Percentiles rank a stretch among this genome's conserved stretches.
These are phyloP conservation scores for Ptyas mucosa DNA, from an alignment of 2,113 vertebrate species.

Conservation along the genomic window DNA sequence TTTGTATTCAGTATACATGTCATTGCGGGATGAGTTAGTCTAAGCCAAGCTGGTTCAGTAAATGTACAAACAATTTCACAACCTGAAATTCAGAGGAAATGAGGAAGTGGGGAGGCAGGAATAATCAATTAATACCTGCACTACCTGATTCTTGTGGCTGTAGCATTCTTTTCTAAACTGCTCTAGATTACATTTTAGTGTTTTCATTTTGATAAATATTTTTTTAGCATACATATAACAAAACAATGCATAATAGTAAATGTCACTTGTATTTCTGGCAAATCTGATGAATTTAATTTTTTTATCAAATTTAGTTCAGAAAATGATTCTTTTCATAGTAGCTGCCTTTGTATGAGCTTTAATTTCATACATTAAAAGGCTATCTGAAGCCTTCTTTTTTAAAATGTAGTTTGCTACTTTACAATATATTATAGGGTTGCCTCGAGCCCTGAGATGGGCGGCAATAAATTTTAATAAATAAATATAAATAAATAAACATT, in stretches of 20 bases:
- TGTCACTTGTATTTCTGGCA: slow-evolving; percentile 37
- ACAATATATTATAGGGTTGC: neutral
- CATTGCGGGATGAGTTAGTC: slow-evolving; percentile 84
- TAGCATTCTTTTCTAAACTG: slow-evolving; percentile 43
- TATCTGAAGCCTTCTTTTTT: slow-evolving; percentile 12
- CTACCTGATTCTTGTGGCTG: slow-evolving; percentile 58
- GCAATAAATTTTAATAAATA: neutral
- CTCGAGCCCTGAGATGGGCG: neutral
- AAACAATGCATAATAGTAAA: slow-evolving; percentile 7
- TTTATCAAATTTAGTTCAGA: slow-evolving; percentile 28
- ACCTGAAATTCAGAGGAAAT: slow-evolving; percentile 53
- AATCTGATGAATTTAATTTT: slow-evolving; percentile 24
- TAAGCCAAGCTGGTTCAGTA: slow-evolving; percentile 70
- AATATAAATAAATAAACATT: neutral
- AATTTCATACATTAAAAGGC: slow-evolving; percentile 28
- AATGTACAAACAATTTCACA: slow-evolving; percentile 69
- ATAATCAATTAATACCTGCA: slow-evolving; percentile 63
- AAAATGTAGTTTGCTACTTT: slow-evolving; percentile 25
- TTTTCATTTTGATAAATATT: slow-evolving; percentile 32
- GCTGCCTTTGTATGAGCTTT: slow-evolving; percentile 27
- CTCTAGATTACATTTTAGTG: slow-evolving; percentile 38
- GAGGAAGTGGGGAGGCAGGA: neutral
- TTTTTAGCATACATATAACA: slow-evolving; percentile 31
- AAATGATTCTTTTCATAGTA: slow-evolving; percentile 37
- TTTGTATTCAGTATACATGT: slow-evolving; percentile 94